phyloP scores from a whole-genome alignment of 1,140 invertebrate species.

The Pygmarrhopalites habei region DNA sequence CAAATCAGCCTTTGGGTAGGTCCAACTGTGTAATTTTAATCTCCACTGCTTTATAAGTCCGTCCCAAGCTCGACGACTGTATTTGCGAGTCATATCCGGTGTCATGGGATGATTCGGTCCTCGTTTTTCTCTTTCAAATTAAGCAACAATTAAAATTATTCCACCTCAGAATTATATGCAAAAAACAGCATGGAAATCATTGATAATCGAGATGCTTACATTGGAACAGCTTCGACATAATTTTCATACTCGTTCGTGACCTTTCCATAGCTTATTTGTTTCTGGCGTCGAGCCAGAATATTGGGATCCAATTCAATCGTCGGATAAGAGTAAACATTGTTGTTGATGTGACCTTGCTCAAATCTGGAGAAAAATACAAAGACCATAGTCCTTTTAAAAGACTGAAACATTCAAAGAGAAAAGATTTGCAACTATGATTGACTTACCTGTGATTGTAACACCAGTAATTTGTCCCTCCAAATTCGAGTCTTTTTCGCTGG shows the following conservation, averaged over 20 bases:
- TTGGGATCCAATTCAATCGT: conserved; percentile 63
- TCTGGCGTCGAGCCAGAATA: conserved; percentile 69
- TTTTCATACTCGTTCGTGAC: conserved; percentile 81
- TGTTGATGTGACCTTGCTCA: too few species aligned
- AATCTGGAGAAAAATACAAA: too few species aligned
- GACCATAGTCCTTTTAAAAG: too few species aligned
- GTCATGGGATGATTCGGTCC: conserved; percentile 69
- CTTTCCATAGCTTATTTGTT: conserved; percentile 92
- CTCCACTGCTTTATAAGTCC: conserved; percentile 78
- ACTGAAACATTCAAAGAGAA: too few species aligned
- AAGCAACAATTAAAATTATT: background rate
- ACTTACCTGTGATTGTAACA: too few species aligned
- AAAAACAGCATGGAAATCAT: conserved; percentile 10
- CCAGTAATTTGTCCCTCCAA: too few species aligned
- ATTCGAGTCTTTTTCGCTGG: too few species aligned
- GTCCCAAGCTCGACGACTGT: conserved; percentile 84
- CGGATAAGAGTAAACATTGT: too few species aligned
- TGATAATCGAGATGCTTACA: conserved; percentile 51
- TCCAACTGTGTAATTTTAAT: conserved; percentile 69
- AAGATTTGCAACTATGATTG: too few species aligned
- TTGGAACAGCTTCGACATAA: conserved; percentile 64
- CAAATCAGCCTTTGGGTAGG: too few species aligned
- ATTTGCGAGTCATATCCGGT: conserved; percentile 76
- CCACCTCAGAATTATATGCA: too few species aligned
- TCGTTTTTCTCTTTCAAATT: conserved; percentile 53